Conservation (phyloP, 1,140 invertebrate species). For the Halictus rubicundus region DNA sequence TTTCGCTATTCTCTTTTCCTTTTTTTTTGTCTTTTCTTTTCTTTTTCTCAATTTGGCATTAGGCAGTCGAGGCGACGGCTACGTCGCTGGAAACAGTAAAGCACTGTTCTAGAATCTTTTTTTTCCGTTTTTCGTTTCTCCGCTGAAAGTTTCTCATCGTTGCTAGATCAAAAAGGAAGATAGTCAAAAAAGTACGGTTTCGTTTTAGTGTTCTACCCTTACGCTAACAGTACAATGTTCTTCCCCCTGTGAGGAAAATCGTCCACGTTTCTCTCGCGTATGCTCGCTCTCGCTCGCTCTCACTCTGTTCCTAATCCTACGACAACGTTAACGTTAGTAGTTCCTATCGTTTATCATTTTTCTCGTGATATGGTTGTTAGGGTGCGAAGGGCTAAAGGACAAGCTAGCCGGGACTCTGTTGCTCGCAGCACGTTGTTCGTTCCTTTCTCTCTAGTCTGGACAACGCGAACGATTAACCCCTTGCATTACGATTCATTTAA, state of each 20-base stretch:
- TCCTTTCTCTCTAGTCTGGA: neutral
- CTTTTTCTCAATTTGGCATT: conserved; percentile 76
- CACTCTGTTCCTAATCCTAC: conserved; percentile 2
- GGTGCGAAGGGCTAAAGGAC: neutral
- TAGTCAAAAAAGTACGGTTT: conserved; percentile 29
- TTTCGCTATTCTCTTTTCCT: neutral
- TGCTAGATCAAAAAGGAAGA: conserved; percentile 37
- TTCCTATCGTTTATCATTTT: conserved; percentile 33
- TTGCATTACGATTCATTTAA: too few species aligned
- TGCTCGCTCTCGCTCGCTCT: neutral
- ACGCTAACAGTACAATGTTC: conserved; percentile 23
- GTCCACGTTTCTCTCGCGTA: neutral
- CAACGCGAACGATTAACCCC: too few species aligned
- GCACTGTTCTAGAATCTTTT: conserved; percentile 24
- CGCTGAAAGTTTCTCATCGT: conserved; percentile 1
- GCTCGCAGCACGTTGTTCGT: neutral
- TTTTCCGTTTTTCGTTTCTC: conserved; percentile 20
- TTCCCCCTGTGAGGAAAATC: conserved; percentile 3
- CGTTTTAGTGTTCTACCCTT: conserved; percentile 1
- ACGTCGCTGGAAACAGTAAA: conserved; percentile 56
- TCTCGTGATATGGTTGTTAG: conserved; percentile 38
- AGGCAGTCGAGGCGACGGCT: conserved; percentile 72
- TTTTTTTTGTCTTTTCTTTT: conserved; percentile 8
- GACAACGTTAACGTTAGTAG: conserved; percentile 12
- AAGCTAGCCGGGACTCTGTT: neutral